Evolutionary conservation across 2,888 invertebrate species (phyloP), one percentile per base, ranked within the genome.

Genomic region (Meiosimyza decipiens): DNA sequence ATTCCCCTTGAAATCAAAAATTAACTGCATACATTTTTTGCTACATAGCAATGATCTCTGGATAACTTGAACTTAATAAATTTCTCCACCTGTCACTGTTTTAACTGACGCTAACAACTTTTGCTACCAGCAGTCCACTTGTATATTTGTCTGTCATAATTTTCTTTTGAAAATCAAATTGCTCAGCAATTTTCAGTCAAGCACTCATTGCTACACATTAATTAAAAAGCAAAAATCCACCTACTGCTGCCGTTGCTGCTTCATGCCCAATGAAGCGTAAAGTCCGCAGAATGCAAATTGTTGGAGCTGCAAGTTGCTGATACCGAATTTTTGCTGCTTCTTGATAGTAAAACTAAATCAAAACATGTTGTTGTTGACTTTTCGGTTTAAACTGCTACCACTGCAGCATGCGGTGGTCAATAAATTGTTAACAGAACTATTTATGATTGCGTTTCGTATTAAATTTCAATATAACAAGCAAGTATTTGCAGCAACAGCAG

Each of bases 401-500:
- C 18, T 55, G 16, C 18, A n/a, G 40, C 16, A 13, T 18, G 52
- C 28, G 15, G 16, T 49, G 51, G 15, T 66, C 33, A 60, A 67
- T 66, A 67, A 66, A 72, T 60, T 62, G 47, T 50, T 68, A 64
- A 49, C 68, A 69, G 12, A 13, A 55, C 57, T 63, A 57, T 55
- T 72, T 68, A 57, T 16, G 40, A 63, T 33, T 60, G 18, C 28
- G 59, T 28, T 15, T 59, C 28, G 54, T 18, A 54, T 16, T 16
- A 28, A 28, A 18, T 59, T 18, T 13, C 18, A 22, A 15, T 22
- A 15, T 28, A 59, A n/a, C 59, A 52, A 59, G 28, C 65, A 64
- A 75, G 71, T 22, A 64, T 62, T 63, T 49, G 50, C 67, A 18
- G 55, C 59, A 60, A 71, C 72, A 72, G 71, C 72, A 71, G 67